Evolutionary conservation across 2,888 invertebrate genomes (phyloP), one percentile per base, ranked within the genome.

Genomic region (Carabus problematicus): DNA sequence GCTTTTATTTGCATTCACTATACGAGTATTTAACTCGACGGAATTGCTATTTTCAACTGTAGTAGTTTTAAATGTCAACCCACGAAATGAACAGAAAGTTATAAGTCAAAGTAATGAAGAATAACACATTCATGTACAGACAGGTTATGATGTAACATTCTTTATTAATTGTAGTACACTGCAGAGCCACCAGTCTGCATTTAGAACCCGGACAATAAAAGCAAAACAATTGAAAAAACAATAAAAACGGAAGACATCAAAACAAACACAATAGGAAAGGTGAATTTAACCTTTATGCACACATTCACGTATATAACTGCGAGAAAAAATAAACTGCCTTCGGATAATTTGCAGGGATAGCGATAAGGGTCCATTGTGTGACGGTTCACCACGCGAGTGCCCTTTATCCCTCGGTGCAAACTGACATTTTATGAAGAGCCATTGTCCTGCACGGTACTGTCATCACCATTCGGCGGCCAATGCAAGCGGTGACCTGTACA

Each of bases 381-480:
- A 47, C 11, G 47, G n/a, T n/a, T 0, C 29, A 11, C 47, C 12
- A 47, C 11, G 47, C 8, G 47, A 52, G 16, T 52, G 52, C 16
- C 52, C 52, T 52, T 52, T 52, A 19, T 52, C 18, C 52, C 12
- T 52, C n/a, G 52, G 11, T 16, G 29, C 52, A 29, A 55, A 55
- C 64, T 55, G 42, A 19, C 55, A 55, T 64, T 64, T 64, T 64
- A 56, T 55, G 64, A 43, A 56, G 64, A 43, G 42, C 64, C 56
- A 64, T 56, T 64, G 64, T 64, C 55, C 45, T 55, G 40, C 14
- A 42, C 55, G 64, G 64, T 55, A 64, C 45, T 64, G 56, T 64
- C 18, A 18, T 16, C 6, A 16, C 52, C 47, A 47, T 47, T 47
- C 47, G 12, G 11, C 43, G 11, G 7, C 47, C n/a, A 14, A 7